Evolutionary conservation across 2,888 invertebrate genomes (phyloP).

Genomic region (Chrysotoxum bicinctum): DNA sequence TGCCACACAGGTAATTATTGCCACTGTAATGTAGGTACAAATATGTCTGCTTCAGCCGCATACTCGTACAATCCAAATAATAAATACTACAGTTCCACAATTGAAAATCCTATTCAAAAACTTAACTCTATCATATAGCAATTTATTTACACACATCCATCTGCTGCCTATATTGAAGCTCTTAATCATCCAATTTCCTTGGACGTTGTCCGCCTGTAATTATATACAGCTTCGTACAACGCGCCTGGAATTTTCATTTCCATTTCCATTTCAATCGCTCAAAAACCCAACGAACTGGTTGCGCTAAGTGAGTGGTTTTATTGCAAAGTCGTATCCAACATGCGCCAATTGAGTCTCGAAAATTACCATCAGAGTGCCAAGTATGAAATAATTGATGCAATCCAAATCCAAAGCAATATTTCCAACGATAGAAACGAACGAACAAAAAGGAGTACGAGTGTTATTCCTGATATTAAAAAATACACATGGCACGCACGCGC

Average conservation of each 20-base stretch:
- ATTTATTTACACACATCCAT: not conserved
- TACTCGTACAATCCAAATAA: constrained; percentile 46
- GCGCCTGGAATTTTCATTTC: constrained; percentile 57
- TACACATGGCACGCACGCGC: constrained; percentile 25
- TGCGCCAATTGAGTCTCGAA: constrained; percentile 61
- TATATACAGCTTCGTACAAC: constrained; percentile 47
- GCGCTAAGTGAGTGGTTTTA: constrained; percentile 66
- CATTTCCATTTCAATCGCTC: constrained; percentile 65
- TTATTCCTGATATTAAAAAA: constrained; percentile 4
- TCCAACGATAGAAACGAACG: not conserved
- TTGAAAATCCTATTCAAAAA: constrained; percentile 47
- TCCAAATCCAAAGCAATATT: constrained; percentile 58
- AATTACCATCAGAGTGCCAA: constrained; percentile 69
- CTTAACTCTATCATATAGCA: constrained; percentile 10
- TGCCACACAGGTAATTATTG: constrained; percentile 59
- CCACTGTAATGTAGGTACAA: constrained; percentile 36
- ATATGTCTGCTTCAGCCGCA: constrained; percentile 14
- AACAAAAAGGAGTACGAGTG: not conserved
- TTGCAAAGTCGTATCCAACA: constrained; percentile 36
- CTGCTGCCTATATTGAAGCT: constrained; percentile 25
- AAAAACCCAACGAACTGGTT: constrained; percentile 69
- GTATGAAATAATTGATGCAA: constrained; percentile 70
- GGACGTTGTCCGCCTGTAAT: constrained; percentile 63
- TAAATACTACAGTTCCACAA: constrained; percentile 37
- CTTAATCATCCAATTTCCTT: constrained; percentile 70